A percentile compares a stretch with the other conserved stretches of the same genome.
Evolutionary conservation across 1,140 invertebrate genomes (phyloP).

Genomic region (Ostrea denselamellosa): DNA sequence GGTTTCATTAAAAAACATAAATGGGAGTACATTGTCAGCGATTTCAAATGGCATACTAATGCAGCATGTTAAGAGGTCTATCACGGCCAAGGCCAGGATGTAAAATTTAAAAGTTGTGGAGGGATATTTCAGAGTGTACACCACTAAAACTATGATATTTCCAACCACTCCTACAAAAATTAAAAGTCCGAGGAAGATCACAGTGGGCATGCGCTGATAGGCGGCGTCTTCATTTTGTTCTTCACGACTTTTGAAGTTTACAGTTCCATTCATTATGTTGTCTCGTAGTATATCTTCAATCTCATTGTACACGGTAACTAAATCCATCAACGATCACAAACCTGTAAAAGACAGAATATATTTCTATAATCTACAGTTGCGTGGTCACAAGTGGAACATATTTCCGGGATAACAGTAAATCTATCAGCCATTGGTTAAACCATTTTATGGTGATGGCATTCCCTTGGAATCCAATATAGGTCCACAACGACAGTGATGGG

Average conservation of each 20-base stretch:
- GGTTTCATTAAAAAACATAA: conserved; percentile 43
- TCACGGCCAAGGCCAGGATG: conserved; percentile 40
- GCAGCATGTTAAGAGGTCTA: conserved; percentile 47
- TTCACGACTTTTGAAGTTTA: not conserved
- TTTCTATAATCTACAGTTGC: not conserved
- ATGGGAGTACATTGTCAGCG: conserved; percentile 41
- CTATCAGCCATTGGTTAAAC: too few species aligned
- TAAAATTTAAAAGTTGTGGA: conserved; percentile 12
- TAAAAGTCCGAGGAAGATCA: conserved; percentile 40
- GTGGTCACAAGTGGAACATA: too few species aligned
- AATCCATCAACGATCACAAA: not conserved
- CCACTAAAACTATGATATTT: conserved; percentile 45
- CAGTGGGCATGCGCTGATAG: conserved; percentile 43
- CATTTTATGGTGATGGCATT: too few species aligned
- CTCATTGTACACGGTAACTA: not conserved
- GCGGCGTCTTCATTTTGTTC: conserved; percentile 27
- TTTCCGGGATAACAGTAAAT: too few species aligned
- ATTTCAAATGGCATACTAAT: conserved; percentile 51
- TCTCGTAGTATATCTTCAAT: not conserved
- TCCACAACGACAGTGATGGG: too few species aligned
- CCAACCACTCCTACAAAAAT: conserved; percentile 45
- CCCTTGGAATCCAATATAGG: too few species aligned
- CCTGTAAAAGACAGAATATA: not conserved
- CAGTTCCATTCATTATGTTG: not conserved
- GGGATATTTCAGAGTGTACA: conserved; percentile 29